Conservation (phyloP, 2,888 invertebrate genomes). For the Neoaliturus tenellus region DNA sequence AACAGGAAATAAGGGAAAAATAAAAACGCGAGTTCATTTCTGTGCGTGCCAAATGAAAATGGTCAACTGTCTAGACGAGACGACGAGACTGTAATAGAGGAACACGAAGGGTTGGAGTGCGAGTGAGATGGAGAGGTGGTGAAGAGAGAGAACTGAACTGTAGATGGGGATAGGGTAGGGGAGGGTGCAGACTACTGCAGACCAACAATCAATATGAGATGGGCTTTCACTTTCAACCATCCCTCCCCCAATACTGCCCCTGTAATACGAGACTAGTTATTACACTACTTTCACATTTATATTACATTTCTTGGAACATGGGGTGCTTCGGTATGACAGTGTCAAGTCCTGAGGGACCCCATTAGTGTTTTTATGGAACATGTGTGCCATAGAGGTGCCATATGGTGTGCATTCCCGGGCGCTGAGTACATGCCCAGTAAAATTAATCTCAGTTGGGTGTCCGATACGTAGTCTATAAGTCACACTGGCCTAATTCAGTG, state of each 20-base stretch:
- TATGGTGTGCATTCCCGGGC: too few species aligned
- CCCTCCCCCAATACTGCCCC: not conserved
- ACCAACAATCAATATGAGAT: slow-evolving; percentile 36
- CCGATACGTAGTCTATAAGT: too few species aligned
- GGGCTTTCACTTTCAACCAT: slow-evolving; percentile 23
- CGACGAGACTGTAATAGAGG: not conserved
- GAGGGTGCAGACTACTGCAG: slow-evolving; percentile 39
- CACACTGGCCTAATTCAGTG: too few species aligned
- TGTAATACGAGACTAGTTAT: too few species aligned
- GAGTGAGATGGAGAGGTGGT: not conserved
- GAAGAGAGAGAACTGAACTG: not conserved
- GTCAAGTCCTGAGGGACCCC: too few species aligned
- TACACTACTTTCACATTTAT: slow-evolving; percentile 6
- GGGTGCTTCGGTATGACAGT: too few species aligned
- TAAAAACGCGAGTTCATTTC: too few species aligned
- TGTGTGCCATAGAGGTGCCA: too few species aligned
- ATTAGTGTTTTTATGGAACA: too few species aligned
- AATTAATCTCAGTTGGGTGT: too few species aligned
- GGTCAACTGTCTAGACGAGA: not conserved
- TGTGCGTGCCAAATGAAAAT: not conserved
- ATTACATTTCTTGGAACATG: not conserved
- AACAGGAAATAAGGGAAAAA: too few species aligned
- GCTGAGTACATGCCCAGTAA: too few species aligned
- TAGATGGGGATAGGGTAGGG: not conserved
- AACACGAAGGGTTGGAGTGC: not conserved